These are phyloP conservation scores for Synergus umbraculus DNA, from an alignment of 2,888 invertebrate species.

Conservation along the genomic window DNA sequence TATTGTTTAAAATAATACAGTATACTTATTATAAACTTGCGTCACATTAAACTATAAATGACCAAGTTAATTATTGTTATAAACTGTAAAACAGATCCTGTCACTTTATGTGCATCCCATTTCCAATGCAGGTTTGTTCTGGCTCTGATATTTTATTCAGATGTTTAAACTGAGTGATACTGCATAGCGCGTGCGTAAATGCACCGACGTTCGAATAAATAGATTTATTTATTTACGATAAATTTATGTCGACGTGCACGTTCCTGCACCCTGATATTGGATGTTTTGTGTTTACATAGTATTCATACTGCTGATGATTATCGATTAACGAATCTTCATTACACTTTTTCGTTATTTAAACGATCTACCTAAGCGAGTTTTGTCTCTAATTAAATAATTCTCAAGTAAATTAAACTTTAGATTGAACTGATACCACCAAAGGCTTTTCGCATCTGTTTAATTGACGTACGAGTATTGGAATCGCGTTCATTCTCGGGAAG, in stretches of 20 bases:
- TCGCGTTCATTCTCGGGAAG: conserved; percentile 37
- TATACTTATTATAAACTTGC: conserved; percentile 7
- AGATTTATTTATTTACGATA: conserved; percentile 74
- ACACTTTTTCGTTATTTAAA: conserved; percentile 10
- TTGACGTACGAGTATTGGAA: conserved; percentile 30
- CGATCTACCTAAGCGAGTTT: conserved; percentile 11
- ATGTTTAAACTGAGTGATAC: conserved; percentile 69
- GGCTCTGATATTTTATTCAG: conserved; percentile 70
- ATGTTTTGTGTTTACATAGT: conserved; percentile 71
- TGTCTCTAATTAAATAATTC: conserved; percentile 34
- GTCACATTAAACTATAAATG: conserved; percentile 25
- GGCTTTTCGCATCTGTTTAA: conserved; percentile 35
- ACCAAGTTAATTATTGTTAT: conserved; percentile 48
- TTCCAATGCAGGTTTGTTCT: conserved; percentile 53
- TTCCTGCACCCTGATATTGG: conserved; percentile 64
- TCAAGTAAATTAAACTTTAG: conserved; percentile 37
- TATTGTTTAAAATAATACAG: neutral
- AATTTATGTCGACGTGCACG: conserved; percentile 68
- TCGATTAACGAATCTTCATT: conserved; percentile 70
- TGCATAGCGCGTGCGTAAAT: conserved; percentile 52
- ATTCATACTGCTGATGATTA: conserved; percentile 70
- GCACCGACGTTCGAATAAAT: conserved; percentile 65
- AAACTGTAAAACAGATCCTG: conserved; percentile 46
- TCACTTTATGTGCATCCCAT: conserved; percentile 48
- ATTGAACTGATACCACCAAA: conserved; percentile 29